Conservation (phyloP, 2,888 invertebrate species). For the Bembecia ichneumoniformis region DNA sequence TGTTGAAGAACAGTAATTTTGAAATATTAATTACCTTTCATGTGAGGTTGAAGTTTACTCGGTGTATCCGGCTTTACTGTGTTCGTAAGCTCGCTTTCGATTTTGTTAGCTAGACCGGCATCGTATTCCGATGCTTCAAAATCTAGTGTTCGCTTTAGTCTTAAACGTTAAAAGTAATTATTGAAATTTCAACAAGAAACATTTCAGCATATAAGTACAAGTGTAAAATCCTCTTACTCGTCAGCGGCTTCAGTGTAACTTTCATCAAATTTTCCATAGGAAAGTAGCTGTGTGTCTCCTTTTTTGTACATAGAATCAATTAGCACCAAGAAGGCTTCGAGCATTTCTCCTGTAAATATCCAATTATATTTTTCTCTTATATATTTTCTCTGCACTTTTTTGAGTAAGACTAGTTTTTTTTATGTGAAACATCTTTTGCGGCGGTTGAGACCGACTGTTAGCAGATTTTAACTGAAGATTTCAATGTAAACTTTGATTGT, state of each 20-base stretch:
- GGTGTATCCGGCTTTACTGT: slow-evolving; percentile 32
- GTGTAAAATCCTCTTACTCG: slow-evolving; percentile 28
- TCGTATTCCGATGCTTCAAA: slow-evolving; percentile 36
- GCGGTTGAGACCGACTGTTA: too few relatives aligned
- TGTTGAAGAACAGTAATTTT: too few relatives aligned
- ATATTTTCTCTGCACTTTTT: neutral
- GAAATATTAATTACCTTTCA: slow-evolving; percentile 32
- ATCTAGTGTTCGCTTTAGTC: slow-evolving; percentile 34
- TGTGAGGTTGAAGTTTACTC: slow-evolving; percentile 20
- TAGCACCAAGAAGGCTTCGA: slow-evolving; percentile 40
- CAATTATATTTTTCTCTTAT: neutral
- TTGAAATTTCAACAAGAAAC: neutral
- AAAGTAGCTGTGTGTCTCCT: slow-evolving; percentile 27
- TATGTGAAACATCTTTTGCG: too few relatives aligned
- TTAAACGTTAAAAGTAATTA: slow-evolving; percentile 13
- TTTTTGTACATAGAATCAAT: slow-evolving; percentile 42
- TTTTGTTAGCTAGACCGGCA: slow-evolving; percentile 21
- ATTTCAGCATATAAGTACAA: neutral
- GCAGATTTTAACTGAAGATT: too few relatives aligned
- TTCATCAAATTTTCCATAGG: slow-evolving; percentile 39
- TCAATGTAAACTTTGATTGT: too few relatives aligned
- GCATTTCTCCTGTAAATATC: slow-evolving; percentile 35
- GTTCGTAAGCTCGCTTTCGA: slow-evolving; percentile 27
- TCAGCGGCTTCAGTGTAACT: slow-evolving; percentile 36
- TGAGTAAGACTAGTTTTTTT: neutral